phyloP scores from a whole-genome alignment of 2,113 vertebrate genomes.

The Aptenodytes patagonicus region DNA sequence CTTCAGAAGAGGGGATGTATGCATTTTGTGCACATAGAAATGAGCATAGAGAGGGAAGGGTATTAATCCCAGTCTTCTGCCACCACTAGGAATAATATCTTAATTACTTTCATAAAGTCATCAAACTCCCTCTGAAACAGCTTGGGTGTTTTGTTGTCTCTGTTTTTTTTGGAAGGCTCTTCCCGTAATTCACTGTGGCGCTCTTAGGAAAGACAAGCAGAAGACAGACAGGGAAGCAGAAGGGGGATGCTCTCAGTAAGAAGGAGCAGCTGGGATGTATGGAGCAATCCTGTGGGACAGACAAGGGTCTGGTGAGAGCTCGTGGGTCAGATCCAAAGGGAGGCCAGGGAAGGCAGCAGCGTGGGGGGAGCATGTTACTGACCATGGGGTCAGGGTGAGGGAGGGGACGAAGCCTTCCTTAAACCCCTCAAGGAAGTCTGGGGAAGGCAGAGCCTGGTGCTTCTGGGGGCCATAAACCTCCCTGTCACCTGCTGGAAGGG shows the following conservation, averaged over 20 bases:
- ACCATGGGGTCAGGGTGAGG: background rate
- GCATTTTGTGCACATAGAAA: background rate
- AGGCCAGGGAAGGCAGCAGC: background rate
- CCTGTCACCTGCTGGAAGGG: background rate
- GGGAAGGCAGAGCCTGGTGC: background rate
- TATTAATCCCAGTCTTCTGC: background rate
- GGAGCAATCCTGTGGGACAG: background rate
- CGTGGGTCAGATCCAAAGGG: background rate
- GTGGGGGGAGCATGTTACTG: background rate
- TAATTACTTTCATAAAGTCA: background rate
- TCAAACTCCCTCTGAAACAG: background rate
- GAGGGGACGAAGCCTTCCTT: background rate
- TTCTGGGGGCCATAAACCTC: background rate
- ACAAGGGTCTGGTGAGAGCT: background rate
- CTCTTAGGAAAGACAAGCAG: background rate
- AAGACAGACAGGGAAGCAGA: background rate
- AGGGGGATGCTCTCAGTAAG: no score
- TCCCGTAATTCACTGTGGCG: background rate
- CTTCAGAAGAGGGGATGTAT: background rate
- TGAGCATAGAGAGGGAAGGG: background rate
- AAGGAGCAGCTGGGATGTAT: background rate
- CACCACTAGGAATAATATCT: background rate
- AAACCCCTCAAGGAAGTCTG: rapidly evolving
- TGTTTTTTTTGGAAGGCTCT: background rate
- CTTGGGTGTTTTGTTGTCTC: background rate